phyloP scores from a whole-genome alignment of 2,113 vertebrate genomes.

The Platichthys flesus region DNA sequence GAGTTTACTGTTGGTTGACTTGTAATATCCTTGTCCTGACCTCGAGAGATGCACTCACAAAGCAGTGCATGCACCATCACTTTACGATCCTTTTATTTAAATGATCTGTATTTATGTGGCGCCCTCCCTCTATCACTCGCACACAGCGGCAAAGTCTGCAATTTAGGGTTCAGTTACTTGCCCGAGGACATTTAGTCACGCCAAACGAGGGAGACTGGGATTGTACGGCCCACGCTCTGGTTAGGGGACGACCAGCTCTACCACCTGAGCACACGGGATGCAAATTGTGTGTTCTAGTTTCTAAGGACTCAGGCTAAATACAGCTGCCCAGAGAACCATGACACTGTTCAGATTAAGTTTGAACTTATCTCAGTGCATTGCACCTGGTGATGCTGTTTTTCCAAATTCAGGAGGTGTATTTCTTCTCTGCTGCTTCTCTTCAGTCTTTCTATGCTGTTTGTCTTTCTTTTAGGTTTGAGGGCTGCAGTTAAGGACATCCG shows the following conservation, averaged over 20 bases:
- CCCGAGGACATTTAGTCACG: too few species aligned
- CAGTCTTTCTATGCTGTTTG: neutral
- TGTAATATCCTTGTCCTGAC: neutral
- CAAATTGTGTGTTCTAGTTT: neutral
- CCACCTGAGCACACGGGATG: too few species aligned
- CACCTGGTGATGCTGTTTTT: neutral
- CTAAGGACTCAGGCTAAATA: neutral
- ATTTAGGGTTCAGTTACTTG: too few species aligned
- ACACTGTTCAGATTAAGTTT: neutral
- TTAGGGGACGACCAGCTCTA: too few species aligned
- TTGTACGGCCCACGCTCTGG: too few species aligned
- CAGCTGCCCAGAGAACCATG: too few species aligned
- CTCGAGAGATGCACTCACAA: neutral
- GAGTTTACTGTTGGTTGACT: neutral
- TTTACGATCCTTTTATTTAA: too few species aligned
- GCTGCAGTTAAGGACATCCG: neutral
- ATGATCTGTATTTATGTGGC: too few species aligned
- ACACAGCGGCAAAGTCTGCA: too few species aligned
- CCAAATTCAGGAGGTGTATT: slow-evolving; percentile 1
- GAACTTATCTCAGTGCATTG: neutral
- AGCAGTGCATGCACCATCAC: neutral
- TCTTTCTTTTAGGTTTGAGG: neutral
- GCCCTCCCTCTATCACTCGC: too few species aligned
- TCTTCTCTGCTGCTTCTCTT: neutral
- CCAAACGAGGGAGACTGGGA: too few species aligned